phyloP scores from a whole-genome alignment of 2,888 invertebrate species.

The Agonum fuliginosum region DNA sequence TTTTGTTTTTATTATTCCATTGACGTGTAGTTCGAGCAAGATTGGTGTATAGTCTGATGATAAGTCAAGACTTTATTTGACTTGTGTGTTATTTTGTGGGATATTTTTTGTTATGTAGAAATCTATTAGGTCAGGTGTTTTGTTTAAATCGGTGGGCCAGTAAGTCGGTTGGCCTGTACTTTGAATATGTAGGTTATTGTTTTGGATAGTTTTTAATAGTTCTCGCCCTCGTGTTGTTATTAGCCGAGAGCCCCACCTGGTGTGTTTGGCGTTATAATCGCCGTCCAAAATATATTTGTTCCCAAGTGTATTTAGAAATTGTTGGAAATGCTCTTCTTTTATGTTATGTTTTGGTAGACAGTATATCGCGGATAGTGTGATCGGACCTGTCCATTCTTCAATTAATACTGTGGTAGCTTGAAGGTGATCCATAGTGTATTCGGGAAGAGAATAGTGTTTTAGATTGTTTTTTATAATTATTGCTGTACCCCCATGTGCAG shows the following conservation, averaged over 20 bases:
- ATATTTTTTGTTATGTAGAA: no score
- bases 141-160: no score
- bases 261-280: slow-evolving; percentile 34
- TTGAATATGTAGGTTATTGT: background rate
- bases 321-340: slow-evolving; percentile 14
- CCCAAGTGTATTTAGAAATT: slow-evolving; percentile 13
- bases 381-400: background rate
- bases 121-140: no score
- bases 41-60: slow-evolving; percentile 44
- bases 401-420: slow-evolving; percentile 28
- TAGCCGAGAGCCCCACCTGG: background rate
- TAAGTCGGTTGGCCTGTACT: slow-evolving; percentile 51
- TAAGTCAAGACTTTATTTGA: slow-evolving; percentile 60
- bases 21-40: background rate
- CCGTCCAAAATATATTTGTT: slow-evolving; percentile 16
- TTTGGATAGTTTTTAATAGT: slow-evolving; percentile 32
- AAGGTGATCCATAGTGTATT: slow-evolving; percentile 37
- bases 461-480: slow-evolving; percentile 11
- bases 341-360: slow-evolving; percentile 45
- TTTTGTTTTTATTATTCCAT: background rate
- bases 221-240: slow-evolving; percentile 19
- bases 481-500: slow-evolving; percentile 28
- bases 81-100: slow-evolving; percentile 43
- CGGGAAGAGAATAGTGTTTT: slow-evolving; percentile 27
- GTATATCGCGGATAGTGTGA: slow-evolving; percentile 15